Base-by-base conservation (phyloP, 2,888 invertebrate genomes). In the Thera obeliscata region DNA sequence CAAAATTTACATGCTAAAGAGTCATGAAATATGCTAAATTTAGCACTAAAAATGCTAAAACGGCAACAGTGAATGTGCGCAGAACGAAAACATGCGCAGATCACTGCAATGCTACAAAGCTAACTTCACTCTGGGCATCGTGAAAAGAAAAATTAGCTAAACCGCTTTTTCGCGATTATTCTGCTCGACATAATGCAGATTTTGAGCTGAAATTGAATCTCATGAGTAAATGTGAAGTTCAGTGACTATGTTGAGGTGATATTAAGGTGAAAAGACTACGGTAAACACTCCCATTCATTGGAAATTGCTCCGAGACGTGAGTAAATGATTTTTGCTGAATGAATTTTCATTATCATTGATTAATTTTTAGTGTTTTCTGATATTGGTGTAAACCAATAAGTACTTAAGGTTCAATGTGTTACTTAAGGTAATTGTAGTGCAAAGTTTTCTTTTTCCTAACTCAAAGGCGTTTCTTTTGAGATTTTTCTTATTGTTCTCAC, bases 21-120 rank as follows among this genome's bases (percentile, higher is more conserved):
- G n/a, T n/a, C n/a, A n/a, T n/a, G n/a, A n/a, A n/a, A n/a, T n/a
- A n/a, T n/a, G n/a, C n/a, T n/a, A n/a, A n/a, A n/a, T n/a, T n/a
- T n/a, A n/a, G n/a, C n/a, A n/a, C n/a, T n/a, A n/a, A n/a, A n/a
- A n/a, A n/a, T n/a, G n/a, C n/a, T n/a, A n/a, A n/a, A n/a, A n/a
- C n/a, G n/a, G n/a, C n/a, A n/a, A n/a, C n/a, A n/a, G n/a, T n/a
- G 77, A 82, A 81, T 82, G 86, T 92, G 92, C 92, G 92, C 92
- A 90, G 82, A 83, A 80, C 80, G 76, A 77, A 83, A 84, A 87
- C 91, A 91, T 92, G 92, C 92, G 92, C 92, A 91, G 87, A 87
- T 86, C 86, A 86, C 92, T 87, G 92, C 93, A 92, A 80, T 91
- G 90, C 91, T 87, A 89, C 91, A 91, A 90, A 89, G 86, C 86